Base-by-base conservation (phyloP, 1,140 invertebrate species). In the Cotesia vestalis region DNA sequence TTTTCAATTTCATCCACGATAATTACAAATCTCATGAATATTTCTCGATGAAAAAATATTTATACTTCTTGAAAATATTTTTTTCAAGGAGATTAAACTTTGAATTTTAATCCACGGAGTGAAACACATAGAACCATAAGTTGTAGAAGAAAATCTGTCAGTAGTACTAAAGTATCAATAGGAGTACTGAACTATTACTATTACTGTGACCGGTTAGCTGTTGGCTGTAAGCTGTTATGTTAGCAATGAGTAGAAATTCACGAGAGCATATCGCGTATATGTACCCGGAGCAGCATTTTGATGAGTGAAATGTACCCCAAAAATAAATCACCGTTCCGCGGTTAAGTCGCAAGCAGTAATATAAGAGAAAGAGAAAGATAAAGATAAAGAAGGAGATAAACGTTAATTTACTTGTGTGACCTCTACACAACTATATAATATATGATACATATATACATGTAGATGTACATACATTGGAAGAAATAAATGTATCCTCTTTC, bases 391-490 rank as follows among this genome's bases (percentile, higher is more conserved):
- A 27, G 27, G 27, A 3, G 27, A 27, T 27, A 27, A 27, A 27
- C 27, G 27, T 74, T 75, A 78, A 80, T 80, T 68, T 80, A 79
- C 78, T 77, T 77, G 76, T 79, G 78, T 79, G 79, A 79, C 79
- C 79, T 73, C 73, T 78, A 73, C 71, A 69, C 59, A 55, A 66
- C 53, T 60, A 62, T 64, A 71, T 34, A 77, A 27, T 27, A 27
- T 27, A 38, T 57, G 35, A 63, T 40, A 38, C 27, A 61, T 61
- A 61, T 34, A 61, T 20, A 59, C 17, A 14, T 4, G 4, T 17
- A 59, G 3, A 14, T 4, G 4, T 59, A 6, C 55, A 59, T 34
- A n/a, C n/a, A 36, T 69, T 46, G 40, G 40, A 70, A 34, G 63
- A 46, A 71, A 51, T 75, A 73, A 79, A 76, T 77, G 77, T 79